Percentiles rank a stretch among this genome's conserved stretches.
Evolutionary conservation across 2,113 vertebrate genomes (phyloP).

Genomic region (Dasypus novemcinctus): DNA sequence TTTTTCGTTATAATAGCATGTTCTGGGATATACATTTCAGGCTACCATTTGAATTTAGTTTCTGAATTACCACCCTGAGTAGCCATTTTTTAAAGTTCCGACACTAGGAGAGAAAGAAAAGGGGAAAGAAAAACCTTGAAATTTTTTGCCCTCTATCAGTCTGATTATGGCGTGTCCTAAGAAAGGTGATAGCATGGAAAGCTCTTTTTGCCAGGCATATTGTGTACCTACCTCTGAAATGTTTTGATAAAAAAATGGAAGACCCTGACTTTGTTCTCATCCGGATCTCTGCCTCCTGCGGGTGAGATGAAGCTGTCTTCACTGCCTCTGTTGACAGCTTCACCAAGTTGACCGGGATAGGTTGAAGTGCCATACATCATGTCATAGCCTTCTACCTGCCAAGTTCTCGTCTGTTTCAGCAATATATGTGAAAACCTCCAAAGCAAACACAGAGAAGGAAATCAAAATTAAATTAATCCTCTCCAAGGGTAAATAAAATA

Average conservation of each 20-base stretch:
- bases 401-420: constrained; percentile 71
- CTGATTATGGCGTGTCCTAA: not conserved
- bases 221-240: not conserved
- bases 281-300: constrained; percentile 34
- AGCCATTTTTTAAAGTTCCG: not conserved
- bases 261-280: not conserved
- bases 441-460: constrained; percentile 81
- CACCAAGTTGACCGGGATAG: constrained; percentile 26
- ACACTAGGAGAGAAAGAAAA: not conserved
- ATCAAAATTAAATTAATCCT: constrained; percentile 84
- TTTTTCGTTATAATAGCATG: not conserved
- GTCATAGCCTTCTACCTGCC: constrained; percentile 68
- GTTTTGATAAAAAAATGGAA: not conserved
- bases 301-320: constrained; percentile 56
- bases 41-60: not conserved
- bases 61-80: not conserved
- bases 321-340: constrained; percentile 38
- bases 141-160: not conserved
- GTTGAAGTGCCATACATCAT: constrained; percentile 72
- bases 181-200: not conserved
- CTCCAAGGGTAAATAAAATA: constrained; percentile 81
- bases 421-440: constrained; percentile 76
- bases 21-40: not conserved
- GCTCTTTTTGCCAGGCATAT: not conserved
- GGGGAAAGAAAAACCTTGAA: not conserved